phyloP scores from a whole-genome alignment of 2,888 invertebrate species.

The Blastobasis adustella region DNA sequence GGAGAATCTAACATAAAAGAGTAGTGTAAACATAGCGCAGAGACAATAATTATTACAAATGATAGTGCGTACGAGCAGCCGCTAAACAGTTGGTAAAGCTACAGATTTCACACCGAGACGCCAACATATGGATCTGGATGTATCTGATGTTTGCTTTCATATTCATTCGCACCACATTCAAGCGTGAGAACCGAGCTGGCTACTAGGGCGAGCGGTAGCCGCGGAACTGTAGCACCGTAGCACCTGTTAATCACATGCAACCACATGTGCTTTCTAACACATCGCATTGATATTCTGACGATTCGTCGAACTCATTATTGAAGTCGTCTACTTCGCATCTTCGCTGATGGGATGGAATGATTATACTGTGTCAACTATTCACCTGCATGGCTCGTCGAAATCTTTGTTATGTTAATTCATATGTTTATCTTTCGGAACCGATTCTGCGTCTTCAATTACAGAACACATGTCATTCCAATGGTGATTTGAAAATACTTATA shows the following conservation, averaged over 20 bases:
- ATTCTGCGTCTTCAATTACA: no score
- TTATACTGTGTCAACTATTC: no score
- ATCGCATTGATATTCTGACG: slow-evolving; percentile 46
- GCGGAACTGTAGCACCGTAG: slow-evolving; percentile 52
- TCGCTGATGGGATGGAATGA: no score
- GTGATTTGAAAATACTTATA: no score
- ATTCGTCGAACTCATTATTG: slow-evolving; percentile 57
- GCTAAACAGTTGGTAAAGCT: slow-evolving; percentile 74
- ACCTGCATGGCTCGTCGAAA: no score
- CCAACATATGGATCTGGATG: slow-evolving; percentile 75
- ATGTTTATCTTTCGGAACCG: no score
- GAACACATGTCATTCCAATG: no score
- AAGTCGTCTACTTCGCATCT: background rate
- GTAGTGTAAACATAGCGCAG: slow-evolving; percentile 64
- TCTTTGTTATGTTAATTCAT: no score
- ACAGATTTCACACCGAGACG: slow-evolving; percentile 73
- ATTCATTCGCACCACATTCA: slow-evolving; percentile 68
- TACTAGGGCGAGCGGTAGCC: slow-evolving; percentile 56
- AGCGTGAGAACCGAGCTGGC: slow-evolving; percentile 57
- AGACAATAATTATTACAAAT: slow-evolving; percentile 75
- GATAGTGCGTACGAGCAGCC: slow-evolving; percentile 63
- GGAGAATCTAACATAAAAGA: slow-evolving; percentile 52
- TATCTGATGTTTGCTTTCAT: slow-evolving; percentile 68
- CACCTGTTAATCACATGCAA: slow-evolving; percentile 40
- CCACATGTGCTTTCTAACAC: slow-evolving; percentile 36